A percentile compares a stretch with the other conserved stretches of the same genome.
Evolutionary conservation across 2,888 invertebrate genomes (phyloP).

Genomic region (Drosophila mimetica): DNA sequence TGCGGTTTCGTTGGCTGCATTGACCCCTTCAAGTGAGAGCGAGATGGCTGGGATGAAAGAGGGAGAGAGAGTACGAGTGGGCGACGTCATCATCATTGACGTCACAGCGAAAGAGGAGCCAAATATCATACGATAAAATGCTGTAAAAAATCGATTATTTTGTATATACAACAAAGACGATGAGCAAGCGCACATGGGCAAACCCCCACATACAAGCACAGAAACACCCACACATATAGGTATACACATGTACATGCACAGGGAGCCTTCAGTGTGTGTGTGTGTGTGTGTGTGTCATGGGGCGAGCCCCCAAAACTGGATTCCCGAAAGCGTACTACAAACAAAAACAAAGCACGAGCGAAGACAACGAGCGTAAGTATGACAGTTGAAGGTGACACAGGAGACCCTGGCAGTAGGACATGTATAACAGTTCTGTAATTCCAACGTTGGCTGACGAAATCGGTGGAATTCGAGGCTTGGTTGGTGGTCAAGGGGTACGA

Average conservation of each 20-base stretch:
- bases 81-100: slow-evolving; percentile 74
- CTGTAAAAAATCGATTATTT: slow-evolving; percentile 66
- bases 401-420: slow-evolving; percentile 30
- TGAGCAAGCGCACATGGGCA: slow-evolving; percentile 67
- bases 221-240: neutral
- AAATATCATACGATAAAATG: slow-evolving; percentile 35
- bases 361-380: slow-evolving; percentile 10
- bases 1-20: slow-evolving; percentile 41
- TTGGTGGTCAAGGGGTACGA: neutral
- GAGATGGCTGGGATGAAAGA: slow-evolving; percentile 1
- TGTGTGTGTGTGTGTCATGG: slow-evolving; percentile 51
- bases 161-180: slow-evolving; percentile 56
- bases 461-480: slow-evolving; percentile 39
- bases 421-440: slow-evolving; percentile 34
- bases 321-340: slow-evolving; percentile 53
- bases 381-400: slow-evolving; percentile 53
- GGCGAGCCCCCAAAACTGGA: slow-evolving; percentile 79
- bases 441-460: slow-evolving; percentile 32
- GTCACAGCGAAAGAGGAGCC: slow-evolving; percentile 49
- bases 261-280: slow-evolving; percentile 11
- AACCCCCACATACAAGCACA: slow-evolving; percentile 20
- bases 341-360: slow-evolving; percentile 31
- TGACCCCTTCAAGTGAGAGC: slow-evolving; percentile 53
- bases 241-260: neutral
- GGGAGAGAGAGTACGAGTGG: slow-evolving; percentile 14